Percentiles rank a stretch among this genome's conserved stretches.
Conservation (phyloP, 2,113 vertebrate genomes). For the Rhinoderma darwinii region DNA sequence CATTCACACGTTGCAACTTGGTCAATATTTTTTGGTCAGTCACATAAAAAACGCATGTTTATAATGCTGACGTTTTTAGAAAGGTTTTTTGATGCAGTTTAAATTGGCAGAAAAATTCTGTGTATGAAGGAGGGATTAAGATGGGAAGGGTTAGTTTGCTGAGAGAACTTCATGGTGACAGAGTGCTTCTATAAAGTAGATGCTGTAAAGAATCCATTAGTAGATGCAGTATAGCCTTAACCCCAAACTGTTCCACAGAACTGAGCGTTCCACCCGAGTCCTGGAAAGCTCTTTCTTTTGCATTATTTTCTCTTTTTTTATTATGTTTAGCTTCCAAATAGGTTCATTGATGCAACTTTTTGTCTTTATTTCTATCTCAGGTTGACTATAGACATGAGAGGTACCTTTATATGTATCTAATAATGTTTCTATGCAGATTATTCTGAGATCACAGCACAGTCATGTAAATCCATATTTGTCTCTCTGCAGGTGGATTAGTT, state of each 20-base stretch:
- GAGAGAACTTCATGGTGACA: not conserved
- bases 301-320: not conserved
- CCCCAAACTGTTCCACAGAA: not conserved
- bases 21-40: too few species aligned
- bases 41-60: too few species aligned
- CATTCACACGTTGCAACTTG: too few species aligned
- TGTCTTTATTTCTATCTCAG: too few species aligned
- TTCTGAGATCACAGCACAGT: not conserved
- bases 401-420: not conserved
- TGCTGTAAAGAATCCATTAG: not conserved
- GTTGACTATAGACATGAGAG: not conserved
- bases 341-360: too few species aligned
- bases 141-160: not conserved
- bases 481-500: constrained; percentile 22
- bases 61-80: too few species aligned
- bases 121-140: too few species aligned
- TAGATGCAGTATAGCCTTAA: not conserved
- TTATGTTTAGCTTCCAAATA: too few species aligned
- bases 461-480: constrained; percentile 34
- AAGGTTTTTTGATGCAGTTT: too few species aligned
- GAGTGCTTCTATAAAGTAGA: not conserved
- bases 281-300: not conserved
- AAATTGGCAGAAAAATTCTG: too few species aligned
- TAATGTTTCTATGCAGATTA: not conserved
- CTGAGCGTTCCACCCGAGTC: not conserved